Evolutionary conservation across 2,888 invertebrate species (phyloP), one percentile per base, ranked within the genome.

Genomic region (Torymus texanus): DNA sequence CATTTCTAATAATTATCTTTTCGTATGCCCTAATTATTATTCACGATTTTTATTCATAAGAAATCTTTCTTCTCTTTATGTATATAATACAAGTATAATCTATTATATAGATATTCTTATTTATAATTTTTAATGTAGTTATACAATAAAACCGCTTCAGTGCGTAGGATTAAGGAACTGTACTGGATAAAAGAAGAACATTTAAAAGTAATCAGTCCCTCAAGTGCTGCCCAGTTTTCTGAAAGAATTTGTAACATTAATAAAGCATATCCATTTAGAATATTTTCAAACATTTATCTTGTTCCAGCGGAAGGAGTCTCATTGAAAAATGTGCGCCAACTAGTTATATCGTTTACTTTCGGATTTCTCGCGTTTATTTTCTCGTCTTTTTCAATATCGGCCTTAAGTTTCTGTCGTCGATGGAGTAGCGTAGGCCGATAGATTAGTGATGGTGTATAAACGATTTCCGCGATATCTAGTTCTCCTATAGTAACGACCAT

Each of bases 401-500:
- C 1, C 62, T 58, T 14, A 56, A 62, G 53, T 61, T 62, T 79
- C 79, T 59, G 68, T 63, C 74, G 70, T 75, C 75, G 75, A 16
- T 16, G 63, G 2, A 56, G 51, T 24, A 61, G 74, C 75, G 79
- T 79, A 41, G 79, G 70, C n/a, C 71, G 79, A 56, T 71, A 66
- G 59, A 79, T 75, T 75, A 79, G 67, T 66, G 62, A 58, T 58
- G 58, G n/a, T 41, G 12, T 55, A 55, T 61, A 75, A 76, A 72
- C 56, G 72, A 72, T 80, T 80, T 72, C 66, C 72, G 56, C n/a
- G 70, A 65, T 79, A 66, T 73, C 78, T 67, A 61, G 61, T 62
- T 59, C 41, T 41, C 51, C 41, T 75, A 18, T 80, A 72, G 63
- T 75, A 79, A 76, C 76, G 76, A 68, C 73, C 76, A 80, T 80